A percentile compares a stretch with the other conserved stretches of the same genome.
Evolutionary conservation across 37 sponge, comb jelly and placozoan species (phyloP).

Genomic region (Chondrilla cf. caribensis): DNA sequence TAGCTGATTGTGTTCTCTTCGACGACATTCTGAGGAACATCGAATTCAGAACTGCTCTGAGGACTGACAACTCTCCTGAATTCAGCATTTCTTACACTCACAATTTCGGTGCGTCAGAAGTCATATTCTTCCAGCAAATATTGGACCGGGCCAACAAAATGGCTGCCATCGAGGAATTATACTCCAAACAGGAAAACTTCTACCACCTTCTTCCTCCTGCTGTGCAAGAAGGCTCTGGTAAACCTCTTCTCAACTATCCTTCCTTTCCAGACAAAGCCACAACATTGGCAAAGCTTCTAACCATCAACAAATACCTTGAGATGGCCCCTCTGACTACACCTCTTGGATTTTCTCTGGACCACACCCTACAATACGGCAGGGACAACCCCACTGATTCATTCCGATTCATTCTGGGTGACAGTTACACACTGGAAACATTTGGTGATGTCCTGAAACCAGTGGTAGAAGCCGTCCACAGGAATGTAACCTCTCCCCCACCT

Average conservation of each 20-base stretch:
- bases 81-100: background rate
- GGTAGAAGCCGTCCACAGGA: background rate
- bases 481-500: background rate
- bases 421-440: background rate
- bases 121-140: background rate
- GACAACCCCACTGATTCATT: background rate
- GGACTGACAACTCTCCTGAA: background rate
- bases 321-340: background rate
- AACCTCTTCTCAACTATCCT: background rate
- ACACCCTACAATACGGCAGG: conserved; percentile 9
- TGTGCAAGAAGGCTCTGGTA: background rate
- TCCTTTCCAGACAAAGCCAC: background rate
- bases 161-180: background rate
- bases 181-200: background rate
- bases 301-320: background rate
- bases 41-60: background rate
- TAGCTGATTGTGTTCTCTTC: background rate
- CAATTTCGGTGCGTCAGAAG: background rate
- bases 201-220: background rate
- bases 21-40: background rate
- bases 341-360: background rate
- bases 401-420: background rate
- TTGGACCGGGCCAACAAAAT: background rate
- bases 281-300: background rate
- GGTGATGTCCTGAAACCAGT: background rate